These are phyloP conservation scores for Leptodirus hochenwartii DNA, from an alignment of 2,888 invertebrate species.

Conservation along the genomic window DNA sequence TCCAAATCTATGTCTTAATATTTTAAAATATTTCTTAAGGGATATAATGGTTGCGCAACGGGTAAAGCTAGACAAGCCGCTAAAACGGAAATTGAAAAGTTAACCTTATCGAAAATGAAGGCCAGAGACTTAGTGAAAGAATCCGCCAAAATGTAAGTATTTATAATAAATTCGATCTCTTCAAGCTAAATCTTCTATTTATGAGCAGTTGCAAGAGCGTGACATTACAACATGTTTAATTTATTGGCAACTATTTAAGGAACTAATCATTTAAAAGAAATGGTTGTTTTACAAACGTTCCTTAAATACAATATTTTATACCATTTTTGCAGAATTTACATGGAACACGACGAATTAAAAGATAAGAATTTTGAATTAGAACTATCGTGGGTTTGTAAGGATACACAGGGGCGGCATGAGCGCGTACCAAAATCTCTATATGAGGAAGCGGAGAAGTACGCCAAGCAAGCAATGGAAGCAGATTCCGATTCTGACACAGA, in stretches of 20 bases:
- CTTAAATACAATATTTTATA: not conserved
- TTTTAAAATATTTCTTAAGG: slow-evolving; percentile 40
- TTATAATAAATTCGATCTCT: slow-evolving; percentile 3
- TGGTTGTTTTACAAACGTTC: slow-evolving; percentile 6
- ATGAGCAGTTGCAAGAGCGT: slow-evolving; percentile 1
- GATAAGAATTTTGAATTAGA: slow-evolving; percentile 92
- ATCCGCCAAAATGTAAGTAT: slow-evolving; percentile 75
- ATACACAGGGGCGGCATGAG: slow-evolving; percentile 61
- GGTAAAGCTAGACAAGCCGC: slow-evolving; percentile 98
- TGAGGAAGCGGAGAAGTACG: slow-evolving; percentile 70
- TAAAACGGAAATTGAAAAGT: slow-evolving; percentile 98
- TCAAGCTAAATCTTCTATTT: slow-evolving; percentile 2
- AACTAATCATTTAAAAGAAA: slow-evolving; percentile 6
- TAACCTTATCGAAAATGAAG: slow-evolving; percentile 70
- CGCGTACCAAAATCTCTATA: slow-evolving; percentile 60
- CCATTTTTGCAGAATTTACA: slow-evolving; percentile 48
- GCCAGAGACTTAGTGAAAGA: slow-evolving; percentile 80
- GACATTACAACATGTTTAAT: not conserved
- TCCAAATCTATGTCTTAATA: no score
- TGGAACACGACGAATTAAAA: slow-evolving; percentile 86
- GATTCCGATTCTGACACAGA: slow-evolving; percentile 72
- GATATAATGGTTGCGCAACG: slow-evolving; percentile 91
- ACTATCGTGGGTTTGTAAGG: slow-evolving; percentile 82
- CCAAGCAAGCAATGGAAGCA: slow-evolving; percentile 76
- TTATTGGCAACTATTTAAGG: no score